A percentile compares a stretch with the other conserved stretches of the same genome.
Evolutionary conservation across 2,888 invertebrate genomes (phyloP).

Genomic region (Troglohyphantes excavatus): DNA sequence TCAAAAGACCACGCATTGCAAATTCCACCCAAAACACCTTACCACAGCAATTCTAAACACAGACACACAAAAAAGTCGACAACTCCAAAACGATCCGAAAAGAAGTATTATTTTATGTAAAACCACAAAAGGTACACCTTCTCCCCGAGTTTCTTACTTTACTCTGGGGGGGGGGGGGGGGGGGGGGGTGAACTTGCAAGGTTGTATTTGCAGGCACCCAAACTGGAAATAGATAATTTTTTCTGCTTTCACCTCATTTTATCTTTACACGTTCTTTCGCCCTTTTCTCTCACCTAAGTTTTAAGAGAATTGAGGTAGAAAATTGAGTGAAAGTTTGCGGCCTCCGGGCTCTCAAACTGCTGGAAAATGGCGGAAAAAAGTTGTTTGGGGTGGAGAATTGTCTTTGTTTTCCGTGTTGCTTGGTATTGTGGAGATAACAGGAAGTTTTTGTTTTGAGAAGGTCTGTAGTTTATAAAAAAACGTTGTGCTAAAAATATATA

Average conservation of each 20-base stretch:
- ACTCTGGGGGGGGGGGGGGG: not conserved
- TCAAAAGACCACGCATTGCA: not conserved
- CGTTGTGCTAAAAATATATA: no score
- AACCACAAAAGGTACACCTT: slow-evolving; percentile 7
- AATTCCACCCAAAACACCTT: not conserved
- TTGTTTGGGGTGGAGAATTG: slow-evolving; percentile 17
- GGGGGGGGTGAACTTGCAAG: not conserved
- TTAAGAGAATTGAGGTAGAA: slow-evolving; percentile 55
- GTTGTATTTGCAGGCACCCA: slow-evolving; percentile 19
- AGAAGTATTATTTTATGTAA: slow-evolving; percentile 46
- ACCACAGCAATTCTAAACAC: slow-evolving; percentile 42
- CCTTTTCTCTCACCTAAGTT: slow-evolving; percentile 27
- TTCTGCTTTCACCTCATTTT: slow-evolving; percentile 3
- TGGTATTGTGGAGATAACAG: no score
- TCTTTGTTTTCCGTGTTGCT: no score
- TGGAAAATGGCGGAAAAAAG: slow-evolving; percentile 28
- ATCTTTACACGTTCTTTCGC: slow-evolving; percentile 29
- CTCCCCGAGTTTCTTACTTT: slow-evolving; percentile 8
- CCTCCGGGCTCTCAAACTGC: slow-evolving; percentile 44
- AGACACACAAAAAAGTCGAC: not conserved
- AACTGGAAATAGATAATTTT: slow-evolving; percentile 38
- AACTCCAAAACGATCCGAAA: slow-evolving; percentile 25
- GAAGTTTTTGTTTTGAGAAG: no score
- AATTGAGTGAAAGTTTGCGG: slow-evolving; percentile 60
- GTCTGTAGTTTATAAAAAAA: no score